phyloP scores from a whole-genome alignment of 2,888 invertebrate species.

The Teinopalpus imperialis region DNA sequence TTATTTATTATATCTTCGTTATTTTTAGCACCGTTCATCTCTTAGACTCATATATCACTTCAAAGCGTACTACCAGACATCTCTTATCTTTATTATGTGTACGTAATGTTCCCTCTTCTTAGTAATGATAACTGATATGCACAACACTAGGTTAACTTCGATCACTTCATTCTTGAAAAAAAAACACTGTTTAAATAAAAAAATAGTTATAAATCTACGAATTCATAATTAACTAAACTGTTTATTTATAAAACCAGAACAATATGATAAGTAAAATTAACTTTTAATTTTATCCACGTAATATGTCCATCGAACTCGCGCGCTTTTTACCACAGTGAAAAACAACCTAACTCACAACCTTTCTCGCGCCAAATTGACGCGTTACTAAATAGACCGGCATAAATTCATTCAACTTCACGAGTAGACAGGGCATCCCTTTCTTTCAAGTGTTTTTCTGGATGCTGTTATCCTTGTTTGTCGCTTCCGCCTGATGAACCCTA shows the following conservation, averaged over 20 bases:
- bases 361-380: constrained; percentile 79
- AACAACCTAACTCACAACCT: constrained; percentile 54
- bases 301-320: constrained; percentile 51
- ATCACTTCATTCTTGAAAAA: constrained; percentile 14
- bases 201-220: too few species aligned
- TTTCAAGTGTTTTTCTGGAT: constrained; percentile 32
- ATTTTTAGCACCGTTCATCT: constrained; percentile 56
- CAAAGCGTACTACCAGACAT: constrained; percentile 53
- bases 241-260: constrained; percentile 5
- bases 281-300: constrained; percentile 32
- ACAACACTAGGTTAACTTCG: constrained; percentile 22
- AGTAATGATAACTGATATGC: constrained; percentile 30
- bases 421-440: constrained; percentile 48
- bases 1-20: constrained; percentile 45
- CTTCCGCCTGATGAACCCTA: constrained; percentile 81
- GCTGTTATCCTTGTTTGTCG: constrained; percentile 46
- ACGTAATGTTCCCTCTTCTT: constrained; percentile 35
- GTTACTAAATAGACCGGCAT: constrained; percentile 79
- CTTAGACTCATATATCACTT: constrained; percentile 57
- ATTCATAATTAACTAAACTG: constrained; percentile 2
- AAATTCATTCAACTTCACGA: constrained; percentile 79
- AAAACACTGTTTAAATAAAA: background rate
- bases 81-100: constrained; percentile 61
- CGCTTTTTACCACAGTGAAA: constrained; percentile 44
- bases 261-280: constrained; percentile 18